Evolutionary conservation across 92 coral and sea anemone genomes (phyloP), one percentile per base, ranked within the genome.

Genomic region (Palythoa grandis): DNA sequence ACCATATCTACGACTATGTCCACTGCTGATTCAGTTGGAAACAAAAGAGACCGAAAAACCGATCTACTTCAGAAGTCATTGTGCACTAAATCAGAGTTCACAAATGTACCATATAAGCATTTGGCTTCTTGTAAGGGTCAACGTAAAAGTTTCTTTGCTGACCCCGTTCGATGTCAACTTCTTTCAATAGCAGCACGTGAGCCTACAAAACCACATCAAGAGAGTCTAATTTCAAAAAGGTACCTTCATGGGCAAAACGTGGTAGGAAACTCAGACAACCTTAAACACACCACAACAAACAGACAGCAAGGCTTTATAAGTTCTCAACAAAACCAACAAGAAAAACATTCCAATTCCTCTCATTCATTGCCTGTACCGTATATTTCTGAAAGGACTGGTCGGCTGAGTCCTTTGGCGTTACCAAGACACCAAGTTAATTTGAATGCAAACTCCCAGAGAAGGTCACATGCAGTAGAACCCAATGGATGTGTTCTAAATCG

Each of bases 371-470:
- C 63, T 63, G 16, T 22, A 13, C 73, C 85, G 8, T 47, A 7
- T 48, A 35, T 65, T 4, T 12, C 19, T 70, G 73, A 80, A 24
- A 65, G 73, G 60, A 39, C 63, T 20, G 37, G 40, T 29, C 85
- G 25, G 19, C 9, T 5, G 54, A 76, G n/a, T 53, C 71, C 85
- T 9, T 20, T 13, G 13, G 85, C 66, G 40, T 40, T 35, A 80
- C 5, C 74, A 23, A 50, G 8, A 67, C 37, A 52, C 13, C 58
- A 65, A 13, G 13, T 22, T 40, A 80, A 20, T 13, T 24, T 17
- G 56, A 80, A 66, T 20, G 14, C 23, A 47, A 80, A 80, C 47
- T 7, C 73, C 74, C 43, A 65, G 22, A 65, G 60, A 48, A 13
- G 47, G 9, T 25, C 66, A 19, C 48, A n/a, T 20, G 22, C 19